Evolutionary conservation across 2,797 vertebrate species (phyloP).

Genomic region (Uromys caudimaculatus): DNA sequence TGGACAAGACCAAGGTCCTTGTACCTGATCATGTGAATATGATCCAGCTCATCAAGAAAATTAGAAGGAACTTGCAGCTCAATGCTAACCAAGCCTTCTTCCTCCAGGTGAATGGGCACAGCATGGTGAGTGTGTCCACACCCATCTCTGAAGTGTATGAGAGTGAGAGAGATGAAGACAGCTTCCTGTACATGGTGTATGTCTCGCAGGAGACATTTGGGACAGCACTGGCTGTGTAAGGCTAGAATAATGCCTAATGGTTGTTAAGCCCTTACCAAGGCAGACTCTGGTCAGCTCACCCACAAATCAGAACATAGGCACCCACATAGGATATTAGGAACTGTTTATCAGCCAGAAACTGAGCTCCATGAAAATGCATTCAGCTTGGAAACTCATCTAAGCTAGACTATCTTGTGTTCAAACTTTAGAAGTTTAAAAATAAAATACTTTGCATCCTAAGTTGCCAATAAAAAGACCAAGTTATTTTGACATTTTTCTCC

Average conservation of each 20-base stretch:
- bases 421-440: conserved; percentile 81
- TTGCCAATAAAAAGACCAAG: conserved; percentile 80
- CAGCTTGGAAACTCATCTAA: conserved; percentile 83
- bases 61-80: conserved; percentile 97
- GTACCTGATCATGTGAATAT: conserved; percentile 98
- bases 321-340: conserved; percentile 63
- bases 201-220: conserved; percentile 99
- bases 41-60: conserved; percentile 98
- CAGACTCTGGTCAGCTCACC: conserved; percentile 32
- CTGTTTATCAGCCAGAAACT: conserved; percentile 50
- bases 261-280: conserved; percentile 75
- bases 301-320: conserved; percentile 39
- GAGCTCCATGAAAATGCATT: conserved; percentile 75
- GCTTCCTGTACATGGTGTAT: conserved; percentile 99
- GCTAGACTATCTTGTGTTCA: conserved; percentile 80
- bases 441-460: conserved; percentile 78
- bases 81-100: conserved; percentile 99
- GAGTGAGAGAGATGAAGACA: conserved; percentile 95
- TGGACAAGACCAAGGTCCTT: conserved; percentile 98
- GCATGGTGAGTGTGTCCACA: conserved; percentile 98
- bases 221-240: conserved; percentile 71
- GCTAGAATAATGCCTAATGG: conserved; percentile 62
- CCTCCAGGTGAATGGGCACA: conserved; percentile 97
- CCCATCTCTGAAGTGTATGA: conserved; percentile 98
- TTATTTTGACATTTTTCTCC: conserved; percentile 67